Percentiles rank a stretch among this genome's conserved stretches.
phyloP scores from a whole-genome alignment of 2,888 invertebrate species.

The Hirtodrosophila confusa region DNA sequence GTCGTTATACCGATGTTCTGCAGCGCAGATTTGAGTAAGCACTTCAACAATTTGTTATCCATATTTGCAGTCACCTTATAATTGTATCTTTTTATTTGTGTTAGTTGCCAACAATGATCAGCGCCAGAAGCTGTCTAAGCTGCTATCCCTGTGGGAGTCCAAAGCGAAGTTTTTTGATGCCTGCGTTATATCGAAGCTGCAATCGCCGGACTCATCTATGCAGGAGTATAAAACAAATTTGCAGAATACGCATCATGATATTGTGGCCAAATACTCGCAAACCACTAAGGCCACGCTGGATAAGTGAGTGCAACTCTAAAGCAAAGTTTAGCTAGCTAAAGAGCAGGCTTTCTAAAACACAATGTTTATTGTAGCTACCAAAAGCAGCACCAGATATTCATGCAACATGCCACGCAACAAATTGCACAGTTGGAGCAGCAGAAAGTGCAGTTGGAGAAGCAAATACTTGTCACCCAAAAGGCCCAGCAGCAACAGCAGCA shows the following conservation, averaged over 20 bases:
- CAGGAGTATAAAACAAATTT: constrained; percentile 94
- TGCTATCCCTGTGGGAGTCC: constrained; percentile 97
- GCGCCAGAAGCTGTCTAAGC: constrained; percentile 95
- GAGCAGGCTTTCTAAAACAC: not conserved
- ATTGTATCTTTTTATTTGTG: too few species aligned
- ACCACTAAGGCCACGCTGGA: constrained; percentile 94
- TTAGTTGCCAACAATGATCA: constrained; percentile 93
- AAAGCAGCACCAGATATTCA: constrained; percentile 97
- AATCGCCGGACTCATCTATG: constrained; percentile 94
- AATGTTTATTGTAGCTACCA: constrained; percentile 87
- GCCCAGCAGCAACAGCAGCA: constrained; percentile 60
- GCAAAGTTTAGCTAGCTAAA: not conserved
- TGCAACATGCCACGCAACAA: constrained; percentile 94
- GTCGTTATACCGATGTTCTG: constrained; percentile 99
- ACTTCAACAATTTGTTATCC: not conserved
- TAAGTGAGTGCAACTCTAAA: constrained; percentile 85
- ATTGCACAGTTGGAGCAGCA: constrained; percentile 93
- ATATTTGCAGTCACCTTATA: not conserved
- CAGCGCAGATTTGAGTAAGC: constrained; percentile 92
- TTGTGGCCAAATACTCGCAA: constrained; percentile 90
- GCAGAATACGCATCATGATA: constrained; percentile 91
- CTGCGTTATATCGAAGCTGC: constrained; percentile 93
- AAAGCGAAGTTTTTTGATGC: constrained; percentile 95
- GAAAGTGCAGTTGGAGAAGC: constrained; percentile 86
- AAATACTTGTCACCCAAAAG: constrained; percentile 77